phyloP scores from a whole-genome alignment of 2,888 invertebrate species.

The Ormyrus thymus region DNA sequence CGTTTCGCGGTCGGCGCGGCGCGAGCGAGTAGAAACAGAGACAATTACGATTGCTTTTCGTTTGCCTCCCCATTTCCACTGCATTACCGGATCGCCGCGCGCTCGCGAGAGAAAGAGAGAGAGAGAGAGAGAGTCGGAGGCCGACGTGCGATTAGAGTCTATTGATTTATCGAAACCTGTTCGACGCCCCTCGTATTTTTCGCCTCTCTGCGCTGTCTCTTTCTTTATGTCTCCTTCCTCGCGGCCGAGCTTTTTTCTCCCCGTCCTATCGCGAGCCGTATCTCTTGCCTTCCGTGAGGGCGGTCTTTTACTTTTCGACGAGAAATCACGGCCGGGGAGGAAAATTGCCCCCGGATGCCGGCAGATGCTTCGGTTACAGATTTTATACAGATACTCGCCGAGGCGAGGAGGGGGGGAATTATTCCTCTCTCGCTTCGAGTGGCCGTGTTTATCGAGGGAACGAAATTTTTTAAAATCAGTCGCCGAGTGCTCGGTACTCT shows the following conservation, averaged over 20 bases:
- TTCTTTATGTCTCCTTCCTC: neutral
- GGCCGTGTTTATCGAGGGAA: no score
- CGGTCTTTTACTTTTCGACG: neutral
- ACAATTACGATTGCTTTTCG: conserved; percentile 57
- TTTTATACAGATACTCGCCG: neutral
- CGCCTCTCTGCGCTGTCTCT: neutral
- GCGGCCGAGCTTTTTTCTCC: neutral
- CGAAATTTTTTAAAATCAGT: no score
- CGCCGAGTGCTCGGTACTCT: no score
- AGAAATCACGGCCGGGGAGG: neutral
- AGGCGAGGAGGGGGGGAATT: no score
- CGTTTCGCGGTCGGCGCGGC: conserved; percentile 16
- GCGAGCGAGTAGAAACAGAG: neutral
- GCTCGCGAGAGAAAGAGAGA: neutral
- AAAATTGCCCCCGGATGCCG: neutral
- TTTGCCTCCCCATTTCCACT: conserved; percentile 52
- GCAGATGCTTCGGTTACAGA: neutral
- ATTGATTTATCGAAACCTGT: conserved; percentile 52
- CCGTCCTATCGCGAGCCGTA: neutral
- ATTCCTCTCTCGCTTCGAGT: no score
- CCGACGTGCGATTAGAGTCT: conserved; percentile 45
- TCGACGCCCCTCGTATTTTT: conserved; percentile 41
- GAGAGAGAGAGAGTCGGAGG: neutral
- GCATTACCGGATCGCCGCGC: conserved; percentile 15
- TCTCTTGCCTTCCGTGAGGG: neutral